Percentiles rank a stretch among this genome's conserved stretches.
Evolutionary conservation across 2,113 vertebrate genomes (phyloP).

Genomic region (Casuarius casuarius): DNA sequence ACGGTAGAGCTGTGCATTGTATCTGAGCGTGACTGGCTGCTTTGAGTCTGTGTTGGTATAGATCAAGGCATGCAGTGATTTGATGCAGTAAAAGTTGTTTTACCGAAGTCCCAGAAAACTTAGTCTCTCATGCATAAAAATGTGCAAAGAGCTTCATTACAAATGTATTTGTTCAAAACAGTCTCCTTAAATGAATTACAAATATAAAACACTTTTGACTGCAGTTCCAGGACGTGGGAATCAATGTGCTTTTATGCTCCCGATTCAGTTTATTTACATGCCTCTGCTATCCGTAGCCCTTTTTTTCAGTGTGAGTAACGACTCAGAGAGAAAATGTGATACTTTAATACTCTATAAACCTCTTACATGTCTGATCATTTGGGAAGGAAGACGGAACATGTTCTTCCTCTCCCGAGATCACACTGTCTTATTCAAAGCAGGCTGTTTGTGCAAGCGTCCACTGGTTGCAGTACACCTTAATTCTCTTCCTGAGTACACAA

Average conservation of each 20-base stretch:
- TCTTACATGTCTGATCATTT: background rate
- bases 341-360: background rate
- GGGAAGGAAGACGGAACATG: background rate
- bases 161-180: slow-evolving; percentile 7
- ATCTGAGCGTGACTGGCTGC: slow-evolving; percentile 29
- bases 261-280: background rate
- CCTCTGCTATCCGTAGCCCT: background rate
- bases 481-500: slow-evolving; percentile 24
- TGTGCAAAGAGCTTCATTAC: background rate
- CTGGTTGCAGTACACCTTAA: slow-evolving; percentile 51
- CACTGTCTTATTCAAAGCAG: slow-evolving; percentile 37
- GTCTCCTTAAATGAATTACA: slow-evolving; percentile 33
- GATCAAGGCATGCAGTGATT: slow-evolving; percentile 55
- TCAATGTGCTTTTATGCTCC: background rate
- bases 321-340: background rate
- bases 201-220: background rate
- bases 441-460: slow-evolving; percentile 50
- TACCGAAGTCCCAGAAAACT: slow-evolving; percentile 49
- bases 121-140: background rate
- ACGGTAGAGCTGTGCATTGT: background rate
- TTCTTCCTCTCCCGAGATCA: background rate
- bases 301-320: background rate
- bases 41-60: background rate
- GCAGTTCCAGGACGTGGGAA: background rate
- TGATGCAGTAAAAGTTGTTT: slow-evolving; percentile 54